Conservation (phyloP, 2,797 vertebrate genomes). For the Melanotaenia boesemani region DNA sequence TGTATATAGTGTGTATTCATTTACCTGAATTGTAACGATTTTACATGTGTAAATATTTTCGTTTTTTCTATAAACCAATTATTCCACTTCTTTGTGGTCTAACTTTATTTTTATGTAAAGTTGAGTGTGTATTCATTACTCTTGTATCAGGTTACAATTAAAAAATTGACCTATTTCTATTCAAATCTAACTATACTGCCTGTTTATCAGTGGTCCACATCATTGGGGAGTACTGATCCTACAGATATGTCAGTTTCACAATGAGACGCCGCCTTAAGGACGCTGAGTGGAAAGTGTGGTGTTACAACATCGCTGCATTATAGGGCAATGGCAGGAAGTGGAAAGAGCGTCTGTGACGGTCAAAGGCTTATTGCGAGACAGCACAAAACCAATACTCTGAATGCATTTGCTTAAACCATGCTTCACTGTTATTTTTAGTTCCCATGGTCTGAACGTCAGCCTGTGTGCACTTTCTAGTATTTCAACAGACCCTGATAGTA, state of each 20-base stretch:
- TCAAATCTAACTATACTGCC: neutral
- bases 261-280: rapidly evolving
- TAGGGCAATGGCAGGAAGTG: conserved; percentile 67
- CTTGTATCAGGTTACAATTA: neutral
- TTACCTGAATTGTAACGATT: neutral
- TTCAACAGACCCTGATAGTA: neutral
- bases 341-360: conserved; percentile 39
- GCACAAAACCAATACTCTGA: neutral
- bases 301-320: neutral
- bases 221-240: neutral
- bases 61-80: conserved; percentile 41
- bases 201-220: neutral
- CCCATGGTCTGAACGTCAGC: neutral
- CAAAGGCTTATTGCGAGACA: neutral
- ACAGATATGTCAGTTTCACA: conserved; percentile 21
- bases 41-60: conserved; percentile 32
- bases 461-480: neutral
- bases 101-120: neutral
- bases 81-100: neutral
- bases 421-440: neutral
- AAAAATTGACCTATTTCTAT: neutral
- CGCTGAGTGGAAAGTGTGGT: conserved; percentile 57
- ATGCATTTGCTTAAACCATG: neutral
- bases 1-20: conserved; percentile 34
- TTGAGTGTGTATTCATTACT: neutral